Evolutionary conservation across 2,113 vertebrate species (phyloP), one percentile per base, ranked within the genome.

Genomic region (Aspidoscelis tigris): DNA sequence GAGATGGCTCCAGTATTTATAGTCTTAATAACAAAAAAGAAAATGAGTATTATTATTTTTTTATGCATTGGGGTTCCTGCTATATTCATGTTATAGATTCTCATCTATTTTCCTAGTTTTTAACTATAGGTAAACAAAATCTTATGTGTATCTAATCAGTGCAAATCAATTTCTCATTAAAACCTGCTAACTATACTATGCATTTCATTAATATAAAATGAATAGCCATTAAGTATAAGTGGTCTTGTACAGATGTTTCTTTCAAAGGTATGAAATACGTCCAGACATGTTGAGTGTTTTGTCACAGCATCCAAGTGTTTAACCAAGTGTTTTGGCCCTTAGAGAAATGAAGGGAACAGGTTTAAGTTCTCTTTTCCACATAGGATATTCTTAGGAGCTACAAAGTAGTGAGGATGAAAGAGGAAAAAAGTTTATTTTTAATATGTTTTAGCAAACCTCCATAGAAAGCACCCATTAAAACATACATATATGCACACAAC

Each of bases 131-230:
- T 71, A 61, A 61, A 6, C 79, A 75, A 70, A 78, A 14, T 3
- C 41, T 26, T 75, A n/a, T 71, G 41, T 74, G 50, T 3, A 75
- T 74, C 39, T 61, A 77, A 83, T 70, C 83, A 75, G 24, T 76
- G 72, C 79, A 89, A 92, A 84, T 39, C 16, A 86, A 85, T 71
- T 5, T n/a, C 50, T 86, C 66, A 88, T 1, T 43, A 73, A 91
- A 70, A 1, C 39, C n/a, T 88, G 44, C 72, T 91, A 39, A 81
- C 3, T 74, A 84, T 18, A 78, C 18, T 50, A 78, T 53, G 70
- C 0, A 47, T 64, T 92, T 90, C 80, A 43, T 79, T 90, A 85
- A 88, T 81, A 76, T 2, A 77, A 22, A 75, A 50, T n/a, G 21
- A 61, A 9, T 44, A 61, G 21, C 64, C 33, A 33, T 26, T 68